Base-by-base conservation (phyloP, 2,113 vertebrate genomes). In the Butorides virescens region DNA sequence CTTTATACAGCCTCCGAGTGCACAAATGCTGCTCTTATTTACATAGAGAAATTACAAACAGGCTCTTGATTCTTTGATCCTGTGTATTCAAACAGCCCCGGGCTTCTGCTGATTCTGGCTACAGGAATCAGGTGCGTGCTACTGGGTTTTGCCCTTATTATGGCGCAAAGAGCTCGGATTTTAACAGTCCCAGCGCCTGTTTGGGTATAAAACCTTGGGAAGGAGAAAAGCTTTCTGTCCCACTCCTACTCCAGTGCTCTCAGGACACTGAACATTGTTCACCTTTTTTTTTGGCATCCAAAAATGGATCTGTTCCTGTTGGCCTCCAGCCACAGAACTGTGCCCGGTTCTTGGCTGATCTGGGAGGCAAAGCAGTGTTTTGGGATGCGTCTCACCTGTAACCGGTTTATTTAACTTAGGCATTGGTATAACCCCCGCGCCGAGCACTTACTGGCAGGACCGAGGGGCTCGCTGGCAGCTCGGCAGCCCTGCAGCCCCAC, bases 1-100 rank as follows among this genome's bases (percentile, higher is more conserved):
- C 83, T 96, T 96, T 94, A 92, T 67, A 23, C 22, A 70, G 76
- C 63, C 83, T 76, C 76, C 2, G 11, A 82, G 87, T 6, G 46
- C 55, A 89, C 74, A 79, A 73, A 81, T 15, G 37, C 53, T 73
- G 52, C 55, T 72, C 62, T 93, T 84, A 36, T 32, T 94, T 87
- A 80, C 47, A 65, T 21, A 73, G 84, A 82, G 76, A 66, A 91
- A 30, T 82, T 58, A 13, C 86, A 93, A 82, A 67, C 79, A 82
- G 92, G n/a, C 49, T 76, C 30, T 65, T 46, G 66, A 49, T 49
- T 52, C 86, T 96, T 95, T 90, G 94, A 95, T 86, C 75, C 88
- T 10, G 4, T n/a, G 50, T 39, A 88, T 62, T 96, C 82, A 66
- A 63, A 44, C 79, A 86, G 72, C 82, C 92, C 30, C 10, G 2